Conservation (phyloP, 2,113 vertebrate genomes). For the Puma concolor region DNA sequence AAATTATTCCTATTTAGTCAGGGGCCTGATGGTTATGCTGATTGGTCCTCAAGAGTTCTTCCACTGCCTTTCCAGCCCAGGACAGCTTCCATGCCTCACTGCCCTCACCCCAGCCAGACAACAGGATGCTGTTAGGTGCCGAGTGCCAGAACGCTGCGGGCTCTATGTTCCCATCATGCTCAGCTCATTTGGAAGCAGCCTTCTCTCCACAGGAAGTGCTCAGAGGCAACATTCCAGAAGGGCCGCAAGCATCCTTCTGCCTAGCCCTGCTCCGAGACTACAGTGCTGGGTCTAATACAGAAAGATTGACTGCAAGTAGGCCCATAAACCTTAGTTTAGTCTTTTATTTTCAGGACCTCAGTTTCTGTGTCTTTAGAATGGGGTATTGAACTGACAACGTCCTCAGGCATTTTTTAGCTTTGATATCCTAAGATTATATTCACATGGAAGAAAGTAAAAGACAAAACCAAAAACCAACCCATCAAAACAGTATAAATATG, state of each 20-base stretch:
- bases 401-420: background rate
- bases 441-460: background rate
- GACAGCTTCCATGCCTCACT: background rate
- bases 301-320: background rate
- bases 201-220: background rate
- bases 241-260: background rate
- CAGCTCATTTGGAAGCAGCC: background rate
- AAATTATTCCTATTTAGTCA: background rate
- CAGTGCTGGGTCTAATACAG: background rate
- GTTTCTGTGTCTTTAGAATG: background rate
- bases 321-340: background rate
- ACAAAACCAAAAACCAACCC: background rate
- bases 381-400: background rate
- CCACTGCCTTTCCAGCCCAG: background rate
- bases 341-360: background rate
- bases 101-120: background rate
- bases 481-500: background rate
- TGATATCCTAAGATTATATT: background rate
- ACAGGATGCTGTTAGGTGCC: background rate
- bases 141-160: background rate
- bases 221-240: background rate
- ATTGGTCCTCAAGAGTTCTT: background rate
- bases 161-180: background rate
- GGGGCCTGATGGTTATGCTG: background rate
- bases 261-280: background rate